Evolutionary conservation across 2,797 vertebrate genomes (phyloP).

Genomic region (Bradypodion pumilum): DNA sequence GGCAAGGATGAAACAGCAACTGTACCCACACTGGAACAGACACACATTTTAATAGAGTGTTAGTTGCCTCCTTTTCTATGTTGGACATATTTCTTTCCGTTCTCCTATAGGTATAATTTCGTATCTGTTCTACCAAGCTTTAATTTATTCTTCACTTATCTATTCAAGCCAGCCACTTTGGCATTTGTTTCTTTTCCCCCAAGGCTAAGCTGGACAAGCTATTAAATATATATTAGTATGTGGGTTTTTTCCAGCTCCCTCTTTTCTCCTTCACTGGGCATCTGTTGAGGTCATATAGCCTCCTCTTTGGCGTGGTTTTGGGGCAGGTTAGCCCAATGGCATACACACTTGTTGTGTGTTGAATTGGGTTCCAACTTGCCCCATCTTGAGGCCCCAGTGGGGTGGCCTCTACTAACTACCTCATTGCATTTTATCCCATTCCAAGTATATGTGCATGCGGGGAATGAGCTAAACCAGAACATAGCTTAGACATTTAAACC

Average conservation of each 20-base stretch:
- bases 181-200: background rate
- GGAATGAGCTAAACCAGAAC: no score
- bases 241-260: no score
- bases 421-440: no score
- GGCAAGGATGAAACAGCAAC: constrained; percentile 8
- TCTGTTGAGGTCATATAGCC: no score
- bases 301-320: no score
- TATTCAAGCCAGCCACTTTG: background rate
- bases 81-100: constrained; percentile 23
- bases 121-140: constrained; percentile 25
- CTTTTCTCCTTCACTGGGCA: background rate
- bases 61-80: background rate
- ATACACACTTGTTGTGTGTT: no score
- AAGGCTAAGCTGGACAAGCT: background rate
- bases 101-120: constrained; percentile 26
- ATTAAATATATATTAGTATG: background rate
- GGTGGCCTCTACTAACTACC: no score
- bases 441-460: no score
- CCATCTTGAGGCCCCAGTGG: no score
- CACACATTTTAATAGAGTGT: constrained; percentile 54
- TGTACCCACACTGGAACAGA: constrained; percentile 46
- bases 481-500: no score
- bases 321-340: no score
- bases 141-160: constrained; percentile 2
- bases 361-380: no score